phyloP scores from a whole-genome alignment of 2,797 vertebrate genomes.

The Schizopygopsis malacanthus region DNA sequence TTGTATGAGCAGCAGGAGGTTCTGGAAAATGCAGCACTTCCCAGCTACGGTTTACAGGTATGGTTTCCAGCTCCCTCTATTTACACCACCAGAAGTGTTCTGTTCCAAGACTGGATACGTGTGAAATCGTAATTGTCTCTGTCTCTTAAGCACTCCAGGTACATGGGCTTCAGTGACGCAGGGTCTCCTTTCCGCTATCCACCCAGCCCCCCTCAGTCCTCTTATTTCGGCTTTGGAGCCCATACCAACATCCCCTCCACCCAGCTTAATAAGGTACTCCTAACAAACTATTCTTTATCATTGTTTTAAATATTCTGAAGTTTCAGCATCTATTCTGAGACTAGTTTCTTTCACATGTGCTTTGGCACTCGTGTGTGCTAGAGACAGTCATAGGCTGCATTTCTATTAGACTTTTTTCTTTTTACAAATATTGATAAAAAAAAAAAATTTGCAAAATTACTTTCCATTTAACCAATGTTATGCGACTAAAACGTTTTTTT shows the following conservation, averaged over 20 bases:
- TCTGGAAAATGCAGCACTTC: slow-evolving; percentile 67
- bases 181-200: slow-evolving; percentile 70
- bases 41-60: slow-evolving; percentile 78
- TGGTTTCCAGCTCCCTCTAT: neutral
- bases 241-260: slow-evolving; percentile 70
- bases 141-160: slow-evolving; percentile 59
- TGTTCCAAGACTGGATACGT: neutral
- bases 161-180: slow-evolving; percentile 71
- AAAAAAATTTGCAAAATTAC: too few species aligned
- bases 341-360: too few species aligned
- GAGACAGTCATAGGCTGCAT: too few species aligned
- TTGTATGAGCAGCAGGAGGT: slow-evolving; percentile 79
- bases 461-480: too few species aligned
- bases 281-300: neutral
- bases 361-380: too few species aligned
- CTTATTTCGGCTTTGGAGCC: slow-evolving; percentile 82
- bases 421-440: too few species aligned
- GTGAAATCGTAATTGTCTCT: neutral
- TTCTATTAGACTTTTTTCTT: too few species aligned
- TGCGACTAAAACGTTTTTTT: too few species aligned
- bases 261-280: slow-evolving; percentile 85
- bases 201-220: slow-evolving; percentile 76
- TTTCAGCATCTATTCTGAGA: neutral
- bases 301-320: neutral
- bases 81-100: neutral